Evolutionary conservation across 2,113 vertebrate genomes (phyloP).

Genomic region (Steatornis caripensis): DNA sequence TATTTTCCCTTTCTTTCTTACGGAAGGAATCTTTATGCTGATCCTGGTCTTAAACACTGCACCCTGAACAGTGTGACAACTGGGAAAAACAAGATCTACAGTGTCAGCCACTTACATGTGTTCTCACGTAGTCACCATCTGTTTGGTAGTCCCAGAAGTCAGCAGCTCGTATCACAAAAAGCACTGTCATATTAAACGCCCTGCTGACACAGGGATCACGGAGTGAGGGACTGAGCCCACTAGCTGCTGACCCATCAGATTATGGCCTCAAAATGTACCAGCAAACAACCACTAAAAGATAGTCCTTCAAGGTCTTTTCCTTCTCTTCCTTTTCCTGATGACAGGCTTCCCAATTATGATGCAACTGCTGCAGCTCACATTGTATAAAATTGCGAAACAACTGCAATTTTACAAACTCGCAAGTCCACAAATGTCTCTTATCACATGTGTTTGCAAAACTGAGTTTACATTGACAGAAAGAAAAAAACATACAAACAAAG

Average conservation of each 20-base stretch:
- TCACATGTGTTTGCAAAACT: neutral
- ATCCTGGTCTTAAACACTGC: neutral
- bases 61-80: neutral
- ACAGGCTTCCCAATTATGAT: neutral
- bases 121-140: conserved; percentile 41
- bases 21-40: neutral
- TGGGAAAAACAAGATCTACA: conserved; percentile 26
- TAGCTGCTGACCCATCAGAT: conserved; percentile 33
- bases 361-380: neutral
- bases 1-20: neutral
- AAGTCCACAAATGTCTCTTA: neutral
- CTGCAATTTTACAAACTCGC: neutral
- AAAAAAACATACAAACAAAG: neutral
- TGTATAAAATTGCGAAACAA: neutral
- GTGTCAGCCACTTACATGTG: conserved; percentile 52
- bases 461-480: neutral
- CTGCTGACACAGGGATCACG: conserved; percentile 22
- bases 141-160: conserved; percentile 36
- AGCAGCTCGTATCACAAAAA: conserved; percentile 2
- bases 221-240: neutral
- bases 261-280: neutral
- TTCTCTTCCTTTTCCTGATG: neutral
- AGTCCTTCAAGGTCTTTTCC: neutral
- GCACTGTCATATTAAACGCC: conserved; percentile 23
- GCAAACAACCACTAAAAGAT: neutral